These are phyloP conservation scores for Cryptocephalus primarius DNA, from an alignment of 2,888 invertebrate species.

Conservation along the genomic window DNA sequence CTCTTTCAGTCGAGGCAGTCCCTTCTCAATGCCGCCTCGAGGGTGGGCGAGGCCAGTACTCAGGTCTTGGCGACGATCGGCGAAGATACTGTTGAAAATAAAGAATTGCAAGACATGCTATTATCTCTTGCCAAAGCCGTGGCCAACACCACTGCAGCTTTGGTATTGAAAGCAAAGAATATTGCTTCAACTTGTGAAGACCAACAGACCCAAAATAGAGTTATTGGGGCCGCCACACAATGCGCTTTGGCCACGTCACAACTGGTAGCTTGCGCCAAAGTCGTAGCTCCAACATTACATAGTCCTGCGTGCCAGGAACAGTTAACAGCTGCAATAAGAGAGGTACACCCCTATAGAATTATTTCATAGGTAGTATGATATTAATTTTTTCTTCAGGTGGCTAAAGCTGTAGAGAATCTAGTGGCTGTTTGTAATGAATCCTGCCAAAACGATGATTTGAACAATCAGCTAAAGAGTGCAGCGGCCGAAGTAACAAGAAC, in stretches of 20 bases:
- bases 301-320: slow-evolving; percentile 82
- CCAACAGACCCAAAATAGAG: slow-evolving; percentile 47
- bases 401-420: slow-evolving; percentile 80
- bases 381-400: slow-evolving; percentile 44
- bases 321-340: slow-evolving; percentile 81
- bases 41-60: slow-evolving; percentile 94
- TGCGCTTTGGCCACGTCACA: slow-evolving; percentile 97
- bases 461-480: slow-evolving; percentile 69
- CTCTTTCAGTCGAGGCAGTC: slow-evolving; percentile 66
- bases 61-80: slow-evolving; percentile 88
- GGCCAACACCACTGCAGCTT: slow-evolving; percentile 93
- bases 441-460: slow-evolving; percentile 53
- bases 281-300: slow-evolving; percentile 75
- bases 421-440: slow-evolving; percentile 71
- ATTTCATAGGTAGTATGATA: background rate
- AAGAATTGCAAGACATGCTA: slow-evolving; percentile 79
- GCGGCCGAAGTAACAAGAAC: slow-evolving; percentile 83
- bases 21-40: slow-evolving; percentile 87
- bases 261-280: slow-evolving; percentile 93
- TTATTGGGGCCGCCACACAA: slow-evolving; percentile 77
- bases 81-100: slow-evolving; percentile 76
- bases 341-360: slow-evolving; percentile 28
- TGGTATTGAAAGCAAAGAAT: slow-evolving; percentile 93
- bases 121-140: slow-evolving; percentile 92
- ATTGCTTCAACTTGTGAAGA: slow-evolving; percentile 85